Percentiles rank a stretch among this genome's conserved stretches.
phyloP scores from a whole-genome alignment of 2,888 invertebrate genomes.

The Neoascia interrupta region DNA sequence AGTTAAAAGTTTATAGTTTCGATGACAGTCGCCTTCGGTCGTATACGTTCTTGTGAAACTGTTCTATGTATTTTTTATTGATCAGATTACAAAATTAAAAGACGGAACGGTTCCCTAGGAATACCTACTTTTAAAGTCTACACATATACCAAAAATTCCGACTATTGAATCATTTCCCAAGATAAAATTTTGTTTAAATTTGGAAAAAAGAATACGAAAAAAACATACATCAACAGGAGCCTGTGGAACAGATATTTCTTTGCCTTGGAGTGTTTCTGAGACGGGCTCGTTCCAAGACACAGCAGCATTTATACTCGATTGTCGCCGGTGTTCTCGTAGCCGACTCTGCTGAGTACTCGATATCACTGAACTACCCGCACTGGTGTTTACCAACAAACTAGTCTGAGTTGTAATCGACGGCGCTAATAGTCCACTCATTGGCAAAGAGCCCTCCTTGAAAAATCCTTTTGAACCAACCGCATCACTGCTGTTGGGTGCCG shows the following conservation, averaged over 20 bases:
- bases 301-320: slow-evolving; percentile 78
- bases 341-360: slow-evolving; percentile 67
- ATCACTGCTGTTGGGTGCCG: slow-evolving; percentile 83
- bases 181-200: slow-evolving; percentile 18
- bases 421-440: slow-evolving; percentile 70
- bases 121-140: no score
- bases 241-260: slow-evolving; percentile 4
- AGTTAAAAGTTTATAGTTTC: no score
- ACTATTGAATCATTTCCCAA: slow-evolving; percentile 24
- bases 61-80: no score
- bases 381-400: slow-evolving; percentile 70
- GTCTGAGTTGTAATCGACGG: slow-evolving; percentile 71
- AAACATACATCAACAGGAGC: slow-evolving; percentile 40
- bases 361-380: slow-evolving; percentile 73
- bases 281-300: slow-evolving; percentile 80
- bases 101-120: no score
- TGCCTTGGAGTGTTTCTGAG: slow-evolving; percentile 73
- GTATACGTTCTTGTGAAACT: no score
- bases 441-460: slow-evolving; percentile 23
- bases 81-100: no score
- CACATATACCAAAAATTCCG: neutral
- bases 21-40: no score
- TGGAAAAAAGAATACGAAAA: slow-evolving; percentile 23
- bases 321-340: slow-evolving; percentile 75
- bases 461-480: slow-evolving; percentile 24